Evolutionary conservation across 2,113 vertebrate species (phyloP).

Genomic region (Noturus placidus): DNA sequence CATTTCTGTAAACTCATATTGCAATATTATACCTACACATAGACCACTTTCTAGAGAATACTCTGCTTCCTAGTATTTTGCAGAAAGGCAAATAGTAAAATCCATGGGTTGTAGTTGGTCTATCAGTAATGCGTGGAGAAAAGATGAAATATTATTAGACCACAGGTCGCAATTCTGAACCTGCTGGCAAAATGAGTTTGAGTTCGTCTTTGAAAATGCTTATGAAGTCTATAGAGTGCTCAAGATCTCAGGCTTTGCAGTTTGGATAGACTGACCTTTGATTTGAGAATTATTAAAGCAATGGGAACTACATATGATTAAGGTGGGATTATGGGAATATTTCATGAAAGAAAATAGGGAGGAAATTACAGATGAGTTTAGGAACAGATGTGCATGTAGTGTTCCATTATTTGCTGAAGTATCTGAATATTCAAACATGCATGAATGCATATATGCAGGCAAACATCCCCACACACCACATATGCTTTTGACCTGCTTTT

Average conservation of each 20-base stretch:
- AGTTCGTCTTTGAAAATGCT: not conserved
- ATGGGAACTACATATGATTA: not conserved
- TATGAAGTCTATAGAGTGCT: not conserved
- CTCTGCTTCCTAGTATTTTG: not conserved
- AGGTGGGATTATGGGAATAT: not conserved
- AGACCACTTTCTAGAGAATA: not conserved
- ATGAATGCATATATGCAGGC: not conserved
- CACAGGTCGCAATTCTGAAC: not conserved
- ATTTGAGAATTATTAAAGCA: not conserved
- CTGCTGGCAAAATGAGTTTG: constrained; percentile 2
- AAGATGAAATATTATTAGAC: not conserved
- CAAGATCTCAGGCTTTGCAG: not conserved
- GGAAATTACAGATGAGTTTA: not conserved
- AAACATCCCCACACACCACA: not conserved
- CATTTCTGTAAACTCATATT: not conserved
- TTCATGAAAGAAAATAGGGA: not conserved
- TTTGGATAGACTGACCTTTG: not conserved
- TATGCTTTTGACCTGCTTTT: not conserved
- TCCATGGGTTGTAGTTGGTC: not conserved
- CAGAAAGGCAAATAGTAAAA: not conserved
- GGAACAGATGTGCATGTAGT: not conserved
- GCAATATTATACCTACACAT: not conserved
- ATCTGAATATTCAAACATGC: not conserved
- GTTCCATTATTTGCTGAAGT: not conserved
- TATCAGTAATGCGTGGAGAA: not conserved